Base-by-base conservation (phyloP, 2,888 invertebrate species). In the Nomada fabriciana region DNA sequence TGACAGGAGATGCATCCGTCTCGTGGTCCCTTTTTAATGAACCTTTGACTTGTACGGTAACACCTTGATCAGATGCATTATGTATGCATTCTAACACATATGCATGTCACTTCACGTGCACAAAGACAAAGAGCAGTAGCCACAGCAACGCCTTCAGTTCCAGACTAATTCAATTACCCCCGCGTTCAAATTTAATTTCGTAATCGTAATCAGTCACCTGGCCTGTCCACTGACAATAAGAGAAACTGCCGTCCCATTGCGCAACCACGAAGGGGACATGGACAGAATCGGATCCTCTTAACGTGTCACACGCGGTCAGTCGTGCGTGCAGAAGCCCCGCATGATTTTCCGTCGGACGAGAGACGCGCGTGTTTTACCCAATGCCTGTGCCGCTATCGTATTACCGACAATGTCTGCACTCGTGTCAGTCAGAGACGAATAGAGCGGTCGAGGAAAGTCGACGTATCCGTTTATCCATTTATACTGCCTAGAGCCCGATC, bases 251-350 rank as follows among this genome's bases (percentile, higher is more conserved):
- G 52, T 25, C 18, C 60, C 13, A n/a, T 60, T 52, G 64, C 15
- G 18, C n/a, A 25, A n/a, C n/a, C n/a, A 36, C 43, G 25, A 55
- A 11, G 20, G 42, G 23, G 65, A 43, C 18, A 36, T 25, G 67
- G 60, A 53, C 65, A 25, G 55, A 71, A 72, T 72, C 74, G 70
- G 86, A 89, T 88, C 85, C 87, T 87, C 82, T 89, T 85, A 89
- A 83, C 84, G 80, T 72, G 79, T 65, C 70, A 74, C 78, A 74
- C 67, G 73, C 73, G 70, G 61, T 84, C 80, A 68, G 63, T 86
- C 81, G 80, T 83, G 85, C 86, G 76, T 88, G 47, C 47, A 72
- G 86, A 88, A 88, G 85, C 84, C 87, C 83, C 65, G 67, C 76
- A 81, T 84, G 77, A 86, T 85, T 84, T 80, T 59, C 74, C 80